Evolutionary conservation across 2,888 invertebrate species (phyloP), one percentile per base, ranked within the genome.

Genomic region (Nemapogon koenigi): DNA sequence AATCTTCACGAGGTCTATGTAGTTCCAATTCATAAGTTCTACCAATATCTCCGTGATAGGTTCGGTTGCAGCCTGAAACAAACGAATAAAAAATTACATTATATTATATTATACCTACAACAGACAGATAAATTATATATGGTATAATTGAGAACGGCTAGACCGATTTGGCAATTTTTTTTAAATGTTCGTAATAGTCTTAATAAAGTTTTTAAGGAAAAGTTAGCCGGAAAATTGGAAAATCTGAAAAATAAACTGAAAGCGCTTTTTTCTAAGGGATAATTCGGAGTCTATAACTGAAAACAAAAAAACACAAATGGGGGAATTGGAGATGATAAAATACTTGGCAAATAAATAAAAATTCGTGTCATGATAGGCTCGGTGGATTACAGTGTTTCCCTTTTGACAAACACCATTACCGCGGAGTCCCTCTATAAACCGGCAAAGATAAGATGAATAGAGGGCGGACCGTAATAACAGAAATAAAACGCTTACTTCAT

Each of bases 31-130:
- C 88, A 63, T 94, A 94, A 1, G 93, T 93, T 52, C 89, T 86
- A 4, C 92, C 94, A 38, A 91, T 86, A 56, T 94, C 91, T 1
- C 94, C 94, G 52, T 89, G 92, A 68, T 94, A 94, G 3, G 95
- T 94, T 57, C 88, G 86, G 73, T 94, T 94, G 76, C 94, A 95
- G 35, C 88, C 91, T 91, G 83, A 31, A 68, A 81, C 59, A 58
- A 33, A 19, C 4, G 13, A 22, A 22, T 22, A 7, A 7, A 7
- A 10, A 10, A 22, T 22, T n/a, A n/a, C n/a, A n/a, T n/a, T n/a
- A n/a, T n/a, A n/a, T n/a, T n/a, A n/a, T n/a, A n/a, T n/a, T n/a
- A n/a, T n/a, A n/a, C n/a, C n/a, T n/a, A n/a, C n/a, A n/a, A n/a
- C n/a, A n/a, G n/a, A n/a, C n/a, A n/a, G n/a, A n/a, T n/a, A n/a